A percentile compares a stretch with the other conserved stretches of the same genome.
phyloP scores from a whole-genome alignment of 2,888 invertebrate species.

The Plebejus argus region DNA sequence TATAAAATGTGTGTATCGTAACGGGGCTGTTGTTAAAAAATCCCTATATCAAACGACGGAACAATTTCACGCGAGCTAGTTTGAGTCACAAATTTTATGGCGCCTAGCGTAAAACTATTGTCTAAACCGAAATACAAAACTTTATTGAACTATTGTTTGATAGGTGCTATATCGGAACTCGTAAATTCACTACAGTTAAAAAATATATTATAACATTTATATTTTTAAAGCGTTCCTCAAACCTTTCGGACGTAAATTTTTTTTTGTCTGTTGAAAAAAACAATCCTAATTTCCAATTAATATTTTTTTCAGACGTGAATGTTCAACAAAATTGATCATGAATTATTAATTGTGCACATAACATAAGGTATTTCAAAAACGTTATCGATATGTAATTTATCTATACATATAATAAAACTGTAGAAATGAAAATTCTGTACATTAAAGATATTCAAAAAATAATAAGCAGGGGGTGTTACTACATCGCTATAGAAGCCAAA shows the following conservation, averaged over 20 bases:
- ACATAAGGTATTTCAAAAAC: too few relatives aligned
- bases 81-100: constrained; percentile 16
- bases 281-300: too few relatives aligned
- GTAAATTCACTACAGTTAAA: background rate
- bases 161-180: background rate
- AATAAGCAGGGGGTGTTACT: too few relatives aligned
- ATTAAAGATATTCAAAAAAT: too few relatives aligned
- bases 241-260: background rate
- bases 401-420: too few relatives aligned
- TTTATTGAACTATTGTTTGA: background rate
- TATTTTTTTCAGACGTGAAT: too few relatives aligned
- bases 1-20: background rate
- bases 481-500: too few relatives aligned
- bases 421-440: too few relatives aligned
- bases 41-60: background rate
- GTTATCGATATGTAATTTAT: too few relatives aligned
- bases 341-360: too few relatives aligned
- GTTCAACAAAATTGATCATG: too few relatives aligned
- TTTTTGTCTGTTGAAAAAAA: background rate
- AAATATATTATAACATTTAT: background rate
- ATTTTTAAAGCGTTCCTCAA: background rate
- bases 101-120: constrained; percentile 1
- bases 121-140: constrained; percentile 2
- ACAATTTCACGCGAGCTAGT: constrained; percentile 4
- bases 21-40: background rate